These are phyloP conservation scores for Chymomyza fuscimana DNA, from an alignment of 2,888 invertebrate species.

Conservation along the genomic window DNA sequence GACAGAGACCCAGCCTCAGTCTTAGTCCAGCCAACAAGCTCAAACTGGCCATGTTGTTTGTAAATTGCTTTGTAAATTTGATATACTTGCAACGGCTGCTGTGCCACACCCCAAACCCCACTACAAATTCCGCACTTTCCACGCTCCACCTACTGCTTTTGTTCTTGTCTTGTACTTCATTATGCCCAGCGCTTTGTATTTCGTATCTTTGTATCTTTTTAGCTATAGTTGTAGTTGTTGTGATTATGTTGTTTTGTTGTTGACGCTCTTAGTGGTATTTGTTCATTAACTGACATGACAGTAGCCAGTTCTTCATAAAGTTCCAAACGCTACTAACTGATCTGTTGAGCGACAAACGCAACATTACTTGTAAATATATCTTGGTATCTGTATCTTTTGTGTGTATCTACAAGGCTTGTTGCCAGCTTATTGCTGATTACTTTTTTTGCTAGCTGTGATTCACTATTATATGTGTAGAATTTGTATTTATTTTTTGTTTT, in stretches of 20 bases:
- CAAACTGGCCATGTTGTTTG: constrained; percentile 31
- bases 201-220: constrained; percentile 5
- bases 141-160: constrained; percentile 13
- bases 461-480: neutral
- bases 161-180: constrained; percentile 39
- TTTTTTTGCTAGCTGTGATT: constrained; percentile 44
- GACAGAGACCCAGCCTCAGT: no score
- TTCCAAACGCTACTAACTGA: neutral
- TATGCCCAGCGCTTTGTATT: constrained; percentile 44
- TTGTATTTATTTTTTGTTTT: constrained; percentile 1
- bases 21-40: neutral
- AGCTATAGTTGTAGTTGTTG: constrained; percentile 7
- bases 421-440: constrained; percentile 65
- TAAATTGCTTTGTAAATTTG: constrained; percentile 77
- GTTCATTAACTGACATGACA: constrained; percentile 54
- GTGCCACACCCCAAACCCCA: constrained; percentile 18
- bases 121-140: constrained; percentile 2
- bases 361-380: constrained; percentile 1
- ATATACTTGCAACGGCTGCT: constrained; percentile 65
- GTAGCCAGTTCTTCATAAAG: constrained; percentile 33
- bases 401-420: constrained; percentile 12
- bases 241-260: constrained; percentile 33
- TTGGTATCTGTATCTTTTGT: neutral
- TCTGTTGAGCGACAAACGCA: neutral
- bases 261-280: constrained; percentile 33